Conservation (phyloP, 2,113 vertebrate genomes). For the Fulica atra region DNA sequence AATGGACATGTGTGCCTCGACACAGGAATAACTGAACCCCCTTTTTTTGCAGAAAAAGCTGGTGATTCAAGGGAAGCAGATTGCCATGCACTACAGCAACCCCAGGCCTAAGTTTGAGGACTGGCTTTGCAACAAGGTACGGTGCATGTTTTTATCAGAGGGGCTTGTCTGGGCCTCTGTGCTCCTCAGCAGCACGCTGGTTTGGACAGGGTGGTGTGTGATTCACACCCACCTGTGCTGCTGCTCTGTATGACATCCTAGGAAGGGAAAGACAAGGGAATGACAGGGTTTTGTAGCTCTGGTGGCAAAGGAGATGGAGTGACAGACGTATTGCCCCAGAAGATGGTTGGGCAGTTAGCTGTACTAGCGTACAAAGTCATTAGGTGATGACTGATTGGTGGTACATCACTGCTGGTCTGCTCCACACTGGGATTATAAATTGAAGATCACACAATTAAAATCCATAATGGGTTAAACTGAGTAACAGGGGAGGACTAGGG, state of each 20-base stretch:
- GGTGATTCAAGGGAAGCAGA: conserved; percentile 93
- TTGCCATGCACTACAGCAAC: conserved; percentile 98
- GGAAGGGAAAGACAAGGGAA: background rate
- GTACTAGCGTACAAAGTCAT: rapidly evolving
- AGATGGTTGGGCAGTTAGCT: background rate
- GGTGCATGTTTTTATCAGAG: background rate
- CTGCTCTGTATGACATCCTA: rapidly evolving
- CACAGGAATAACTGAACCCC: conserved; percentile 79
- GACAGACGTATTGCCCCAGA: background rate
- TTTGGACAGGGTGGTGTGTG: rapidly evolving
- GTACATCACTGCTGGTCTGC: too few relatives aligned
- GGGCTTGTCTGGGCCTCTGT: background rate
- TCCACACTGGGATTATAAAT: background rate
- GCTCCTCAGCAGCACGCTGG: too few relatives aligned
- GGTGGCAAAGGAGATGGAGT: background rate
- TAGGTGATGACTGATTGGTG: too few relatives aligned
- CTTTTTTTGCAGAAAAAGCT: conserved; percentile 96
- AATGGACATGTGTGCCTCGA: conserved; percentile 69
- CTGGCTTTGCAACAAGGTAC: conserved; percentile 98
- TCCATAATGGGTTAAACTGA: background rate
- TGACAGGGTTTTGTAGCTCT: background rate
- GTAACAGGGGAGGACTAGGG: background rate
- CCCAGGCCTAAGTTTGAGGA: conserved; percentile 98
- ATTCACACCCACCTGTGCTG: rapidly evolving
- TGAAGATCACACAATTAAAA: background rate